Evolutionary conservation across 2,113 vertebrate genomes (phyloP).

Genomic region (Balaeniceps rex): DNA sequence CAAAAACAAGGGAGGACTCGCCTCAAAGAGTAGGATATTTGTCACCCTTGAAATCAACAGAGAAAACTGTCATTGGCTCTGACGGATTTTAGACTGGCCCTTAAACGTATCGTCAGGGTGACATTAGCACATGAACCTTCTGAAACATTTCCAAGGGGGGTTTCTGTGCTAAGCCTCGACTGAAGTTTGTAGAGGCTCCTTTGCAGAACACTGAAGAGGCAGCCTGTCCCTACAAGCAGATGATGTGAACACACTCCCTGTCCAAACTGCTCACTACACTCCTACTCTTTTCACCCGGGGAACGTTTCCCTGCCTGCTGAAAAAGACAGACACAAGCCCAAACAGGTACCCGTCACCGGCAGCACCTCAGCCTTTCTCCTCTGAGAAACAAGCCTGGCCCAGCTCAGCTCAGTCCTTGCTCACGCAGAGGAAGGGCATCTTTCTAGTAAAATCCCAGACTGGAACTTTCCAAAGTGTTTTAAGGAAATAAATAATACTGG

Average conservation of each 20-base stretch:
- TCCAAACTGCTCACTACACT: not conserved
- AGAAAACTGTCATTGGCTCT: not conserved
- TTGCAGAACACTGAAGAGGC: not conserved
- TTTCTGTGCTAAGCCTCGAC: not conserved
- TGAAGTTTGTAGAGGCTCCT: not conserved
- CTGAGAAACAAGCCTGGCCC: not conserved
- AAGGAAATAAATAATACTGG: not conserved
- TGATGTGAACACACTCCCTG: not conserved
- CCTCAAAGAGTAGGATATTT: not conserved
- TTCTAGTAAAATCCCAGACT: not conserved
- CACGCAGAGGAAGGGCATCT: not conserved
- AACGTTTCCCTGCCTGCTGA: not conserved
- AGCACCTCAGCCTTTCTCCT: not conserved
- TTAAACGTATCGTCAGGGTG: too few relatives aligned
- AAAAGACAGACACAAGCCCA: not conserved
- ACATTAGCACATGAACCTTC: not conserved
- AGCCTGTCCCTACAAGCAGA: not conserved
- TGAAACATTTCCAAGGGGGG: not conserved
- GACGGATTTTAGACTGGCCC: not conserved
- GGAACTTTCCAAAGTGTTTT: not conserved
- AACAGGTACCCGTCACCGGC: not conserved
- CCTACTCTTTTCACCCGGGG: not conserved
- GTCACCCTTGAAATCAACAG: not conserved
- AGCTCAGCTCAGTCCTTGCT: not conserved
- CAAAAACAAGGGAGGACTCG: not conserved